Percentiles rank a stretch among this genome's conserved stretches.
Conservation (phyloP, 1,140 invertebrate genomes). For the Chelonus insularis region DNA sequence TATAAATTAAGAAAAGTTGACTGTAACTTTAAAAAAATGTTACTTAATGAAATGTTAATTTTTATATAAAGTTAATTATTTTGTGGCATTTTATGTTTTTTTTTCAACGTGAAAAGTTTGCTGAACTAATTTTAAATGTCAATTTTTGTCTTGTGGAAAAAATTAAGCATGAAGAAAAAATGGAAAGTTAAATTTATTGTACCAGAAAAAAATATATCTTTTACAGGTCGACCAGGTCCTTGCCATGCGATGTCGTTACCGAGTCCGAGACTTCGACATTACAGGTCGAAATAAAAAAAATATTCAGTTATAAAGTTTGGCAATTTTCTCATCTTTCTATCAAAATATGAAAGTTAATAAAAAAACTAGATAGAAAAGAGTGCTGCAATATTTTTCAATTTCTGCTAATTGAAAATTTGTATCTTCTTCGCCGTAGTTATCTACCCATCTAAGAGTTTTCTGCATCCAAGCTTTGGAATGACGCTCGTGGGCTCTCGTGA, state of each 20-base stretch:
- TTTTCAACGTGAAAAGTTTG: too few relatives aligned
- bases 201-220: constrained; percentile 43
- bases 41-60: too few relatives aligned
- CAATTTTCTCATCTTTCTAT: background rate
- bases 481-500: constrained; percentile 39
- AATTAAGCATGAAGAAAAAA: too few relatives aligned
- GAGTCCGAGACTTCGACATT: constrained; percentile 60
- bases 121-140: too few relatives aligned
- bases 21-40: too few relatives aligned
- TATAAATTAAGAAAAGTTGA: too few relatives aligned
- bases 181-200: background rate
- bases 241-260: constrained; percentile 61
- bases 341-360: background rate
- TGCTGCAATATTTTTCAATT: constrained; percentile 16
- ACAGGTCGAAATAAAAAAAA: constrained; percentile 55
- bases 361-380: background rate
- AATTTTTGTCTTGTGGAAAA: too few relatives aligned
- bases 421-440: constrained; percentile 37
- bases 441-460: constrained; percentile 43
- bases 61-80: too few relatives aligned
- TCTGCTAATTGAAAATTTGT: constrained; percentile 33
- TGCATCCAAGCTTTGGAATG: constrained; percentile 48
- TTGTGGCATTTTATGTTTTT: too few relatives aligned
- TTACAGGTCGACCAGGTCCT: constrained; percentile 56
- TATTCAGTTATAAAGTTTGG: background rate